phyloP scores from a whole-genome alignment of 2,888 invertebrate species.

The Caenorhabditis afra region DNA sequence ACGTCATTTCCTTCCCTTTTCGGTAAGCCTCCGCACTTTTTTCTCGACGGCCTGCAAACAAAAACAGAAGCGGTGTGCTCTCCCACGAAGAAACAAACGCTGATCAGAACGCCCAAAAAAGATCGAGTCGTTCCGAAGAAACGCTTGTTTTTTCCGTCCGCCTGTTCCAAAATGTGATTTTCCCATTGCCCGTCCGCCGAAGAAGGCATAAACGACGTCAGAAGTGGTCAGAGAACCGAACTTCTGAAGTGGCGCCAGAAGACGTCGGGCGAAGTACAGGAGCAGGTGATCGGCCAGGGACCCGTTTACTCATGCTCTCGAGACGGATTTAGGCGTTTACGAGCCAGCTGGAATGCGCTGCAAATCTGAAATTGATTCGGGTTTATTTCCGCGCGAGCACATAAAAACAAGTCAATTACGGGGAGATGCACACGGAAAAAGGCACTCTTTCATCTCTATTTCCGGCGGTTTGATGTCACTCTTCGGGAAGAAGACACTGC shows the following conservation, averaged over 20 bases:
- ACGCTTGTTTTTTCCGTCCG: conserved; percentile 10
- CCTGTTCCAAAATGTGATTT: conserved; percentile 34
- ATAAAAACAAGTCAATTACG: conserved; percentile 2
- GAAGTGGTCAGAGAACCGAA: conserved; percentile 16
- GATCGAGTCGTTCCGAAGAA: conserved; percentile 8
- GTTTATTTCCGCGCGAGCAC: not conserved
- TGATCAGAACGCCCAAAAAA: conserved; percentile 8
- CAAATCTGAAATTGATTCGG: not conserved
- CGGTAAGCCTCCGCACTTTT: conserved; percentile 8
- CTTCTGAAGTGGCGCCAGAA: not conserved
- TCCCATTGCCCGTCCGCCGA: conserved; percentile 5
- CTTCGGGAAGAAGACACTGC: too few species aligned
- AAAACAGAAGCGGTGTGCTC: conserved; percentile 1
- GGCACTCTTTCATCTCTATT: conserved; percentile 3
- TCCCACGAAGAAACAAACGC: conserved; percentile 4
- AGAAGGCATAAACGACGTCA: conserved; percentile 18
- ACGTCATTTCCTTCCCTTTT: conserved; percentile 13
- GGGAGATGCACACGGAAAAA: not conserved
- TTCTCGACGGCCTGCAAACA: conserved; percentile 4
- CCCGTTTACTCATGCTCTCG: conserved; percentile 4
- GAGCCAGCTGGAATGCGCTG: conserved; percentile 8
- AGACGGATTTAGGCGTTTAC: not conserved
- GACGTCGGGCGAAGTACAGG: conserved; percentile 17
- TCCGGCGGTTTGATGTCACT: conserved; percentile 15
- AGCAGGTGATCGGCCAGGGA: not conserved